These are phyloP conservation scores for Cladopsammia gracilis DNA, from an alignment of 64 coral and sea anemone species.

Conservation along the genomic window DNA sequence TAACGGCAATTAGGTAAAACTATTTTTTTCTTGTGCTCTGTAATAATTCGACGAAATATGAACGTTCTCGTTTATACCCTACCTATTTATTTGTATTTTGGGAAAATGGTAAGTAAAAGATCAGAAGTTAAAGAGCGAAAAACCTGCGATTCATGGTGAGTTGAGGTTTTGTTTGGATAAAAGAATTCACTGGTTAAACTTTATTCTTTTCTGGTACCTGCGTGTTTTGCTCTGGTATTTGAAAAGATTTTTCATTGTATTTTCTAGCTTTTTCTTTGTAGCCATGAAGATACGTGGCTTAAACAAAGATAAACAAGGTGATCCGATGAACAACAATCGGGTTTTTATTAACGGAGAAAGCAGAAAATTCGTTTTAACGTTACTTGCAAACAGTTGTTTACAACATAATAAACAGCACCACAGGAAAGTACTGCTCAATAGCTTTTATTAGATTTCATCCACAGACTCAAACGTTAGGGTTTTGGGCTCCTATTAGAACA, in stretches of 20 bases:
- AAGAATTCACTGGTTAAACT: neutral
- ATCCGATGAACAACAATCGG: neutral
- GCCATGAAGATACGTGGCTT: conserved; percentile 27
- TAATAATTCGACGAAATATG: no score
- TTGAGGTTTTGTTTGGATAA: neutral
- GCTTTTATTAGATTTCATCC: no score
- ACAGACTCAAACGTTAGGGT: no score
- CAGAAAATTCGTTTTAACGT: neutral
- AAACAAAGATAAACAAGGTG: conserved; percentile 7
- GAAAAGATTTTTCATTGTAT: conserved; percentile 21
- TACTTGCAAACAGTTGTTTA: no score
- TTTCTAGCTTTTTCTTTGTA: neutral
- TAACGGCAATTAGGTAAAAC: no score
- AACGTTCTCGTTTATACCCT: no score
- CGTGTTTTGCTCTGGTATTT: neutral
- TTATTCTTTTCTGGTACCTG: conserved; percentile 22
- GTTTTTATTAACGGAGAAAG: no score
- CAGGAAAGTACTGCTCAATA: no score
- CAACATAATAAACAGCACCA: no score
- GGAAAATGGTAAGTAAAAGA: neutral
- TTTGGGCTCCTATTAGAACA: no score
- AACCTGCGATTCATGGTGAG: neutral
- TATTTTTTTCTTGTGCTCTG: no score
- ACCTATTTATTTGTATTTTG: neutral
- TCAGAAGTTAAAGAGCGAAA: conserved; percentile 17